Evolutionary conservation across 53 echinoderm and acorn worm genomes (phyloP), one percentile per base, ranked within the genome.

Genomic region (Holothuria scabra): DNA sequence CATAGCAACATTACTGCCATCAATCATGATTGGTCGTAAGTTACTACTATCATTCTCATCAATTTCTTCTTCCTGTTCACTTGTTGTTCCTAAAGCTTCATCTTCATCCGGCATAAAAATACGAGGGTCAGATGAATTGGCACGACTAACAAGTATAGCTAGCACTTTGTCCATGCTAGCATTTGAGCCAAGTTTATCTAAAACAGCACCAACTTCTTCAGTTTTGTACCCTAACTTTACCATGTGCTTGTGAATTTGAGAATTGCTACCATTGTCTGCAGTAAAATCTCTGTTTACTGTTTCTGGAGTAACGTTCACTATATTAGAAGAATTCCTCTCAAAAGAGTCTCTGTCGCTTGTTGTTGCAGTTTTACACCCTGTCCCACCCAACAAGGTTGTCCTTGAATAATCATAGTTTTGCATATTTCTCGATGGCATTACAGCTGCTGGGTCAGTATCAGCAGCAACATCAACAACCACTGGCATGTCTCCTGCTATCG

Each of bases 1-100:
- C 97, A 94, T 97, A 21, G 97, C 97, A 22, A 97, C 91, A 44
- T 97, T 97, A 79, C 97, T 94, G 0, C 94, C 97, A 83, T 97
- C 97, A 85, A 97, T 92, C 56, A 97, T 97, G 46, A 97, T 86
- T 24, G 97, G 75, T 26, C 92, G 81, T 4, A 93, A 84, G 69
- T 93, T 93, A 78, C 78, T 78, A 52, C 75, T 75, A 20, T 74
- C 62, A 25, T 91, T 88, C 48, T 93, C 91, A n/a, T 83, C 66
- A 9, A 63, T 64, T 59, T 93, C 93, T 12, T 56, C 80, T 21
- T 85, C 91, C 37, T 85, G 59, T 33, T 85, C 83, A 26, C 49
- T 79, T 20, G 59, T 3, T 37, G 82, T 37, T 8, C 33, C 83
- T 6, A 68, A 83, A 19, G 19, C 74, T 20, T 88, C 82, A 29